Evolutionary conservation across 2,888 invertebrate species (phyloP), one percentile per base, ranked within the genome.

Genomic region (Drosophila leonis): DNA sequence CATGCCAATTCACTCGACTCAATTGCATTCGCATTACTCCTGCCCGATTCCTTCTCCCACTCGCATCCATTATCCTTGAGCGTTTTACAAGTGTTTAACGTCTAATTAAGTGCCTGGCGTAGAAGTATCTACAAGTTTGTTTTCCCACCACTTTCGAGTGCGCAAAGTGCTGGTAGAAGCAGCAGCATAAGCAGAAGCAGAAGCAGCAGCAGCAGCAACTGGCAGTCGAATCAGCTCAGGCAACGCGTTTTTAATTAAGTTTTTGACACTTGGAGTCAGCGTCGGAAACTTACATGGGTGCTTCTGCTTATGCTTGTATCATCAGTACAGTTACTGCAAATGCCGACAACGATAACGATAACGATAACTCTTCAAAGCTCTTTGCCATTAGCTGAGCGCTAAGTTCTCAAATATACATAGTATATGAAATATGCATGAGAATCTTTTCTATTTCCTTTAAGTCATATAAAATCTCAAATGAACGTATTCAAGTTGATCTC

Each of bases 11-110:
- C 46, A 60, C 62, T 62, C 52, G 37, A 70, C 29, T 64, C 76
- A 59, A 72, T 72, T 73, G 65, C 72, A 76, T 59, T 68, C 66
- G 54, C 72, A 79, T 70, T 82, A 67, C 71, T 65, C 18, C 54
- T 15, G 55, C 18, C 60, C 10, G 18, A n/a, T 13, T 20, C 39
- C 49, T 56, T 35, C 41, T 65, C 68, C 61, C 78, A 64, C 62
- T 76, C 73, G 75, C 71, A 83, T 78, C 88, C 86, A 86, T 87
- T 90, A 87, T 90, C 86, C 83, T 72, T 74, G 90, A 87, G 90
- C 68, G 76, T 79, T 88, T 84, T 82, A 83, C 90, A 86, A 87
- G 86, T 87, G 90, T 85, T 87, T 90, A 85, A 87, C 90, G 77
- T 89, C 89, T 85, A 85, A 85, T 85, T 89, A 85, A 85, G 88